Evolutionary conservation across 2,113 vertebrate genomes (phyloP).

Genomic region (Scatophagus argus): DNA sequence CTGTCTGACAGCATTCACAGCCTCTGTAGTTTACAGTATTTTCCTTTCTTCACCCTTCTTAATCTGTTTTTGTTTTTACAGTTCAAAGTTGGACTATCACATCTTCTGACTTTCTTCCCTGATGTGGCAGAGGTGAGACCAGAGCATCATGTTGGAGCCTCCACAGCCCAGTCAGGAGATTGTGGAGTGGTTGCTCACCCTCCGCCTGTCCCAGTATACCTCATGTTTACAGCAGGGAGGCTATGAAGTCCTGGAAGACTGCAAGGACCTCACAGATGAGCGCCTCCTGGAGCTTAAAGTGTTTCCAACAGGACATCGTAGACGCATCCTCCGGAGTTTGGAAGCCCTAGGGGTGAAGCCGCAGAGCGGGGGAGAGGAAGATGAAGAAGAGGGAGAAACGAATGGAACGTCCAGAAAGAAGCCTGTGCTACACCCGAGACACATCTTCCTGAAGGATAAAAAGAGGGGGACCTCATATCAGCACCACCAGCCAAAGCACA

Average conservation of each 20-base stretch:
- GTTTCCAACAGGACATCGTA: constrained; percentile 92
- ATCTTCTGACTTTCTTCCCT: constrained; percentile 10
- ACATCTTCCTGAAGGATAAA: constrained; percentile 67
- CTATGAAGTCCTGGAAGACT: constrained; percentile 85
- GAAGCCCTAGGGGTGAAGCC: constrained; percentile 67
- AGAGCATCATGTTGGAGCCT: constrained; percentile 83
- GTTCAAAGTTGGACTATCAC: not conserved
- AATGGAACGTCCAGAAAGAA: constrained; percentile 11
- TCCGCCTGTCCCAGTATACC: constrained; percentile 91
- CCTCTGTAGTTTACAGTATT: not conserved
- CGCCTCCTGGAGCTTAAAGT: constrained; percentile 87
- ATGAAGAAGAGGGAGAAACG: constrained; percentile 1
- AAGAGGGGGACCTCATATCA: constrained; percentile 49
- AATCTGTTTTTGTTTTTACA: constrained; percentile 21
- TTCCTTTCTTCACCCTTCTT: not conserved
- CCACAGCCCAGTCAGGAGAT: constrained; percentile 78
- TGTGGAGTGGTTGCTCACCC: constrained; percentile 86
- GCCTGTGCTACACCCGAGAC: constrained; percentile 65
- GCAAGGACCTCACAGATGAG: constrained; percentile 82
- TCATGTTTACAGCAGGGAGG: constrained; percentile 83
- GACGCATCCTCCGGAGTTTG: constrained; percentile 91
- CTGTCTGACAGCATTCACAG: not conserved
- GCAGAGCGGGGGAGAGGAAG: constrained; percentile 26
- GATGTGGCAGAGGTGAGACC: constrained; percentile 40
- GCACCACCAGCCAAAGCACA: constrained; percentile 22